Evolutionary conservation across 1,140 invertebrate species (phyloP).

Genomic region (Carposina sasakii): DNA sequence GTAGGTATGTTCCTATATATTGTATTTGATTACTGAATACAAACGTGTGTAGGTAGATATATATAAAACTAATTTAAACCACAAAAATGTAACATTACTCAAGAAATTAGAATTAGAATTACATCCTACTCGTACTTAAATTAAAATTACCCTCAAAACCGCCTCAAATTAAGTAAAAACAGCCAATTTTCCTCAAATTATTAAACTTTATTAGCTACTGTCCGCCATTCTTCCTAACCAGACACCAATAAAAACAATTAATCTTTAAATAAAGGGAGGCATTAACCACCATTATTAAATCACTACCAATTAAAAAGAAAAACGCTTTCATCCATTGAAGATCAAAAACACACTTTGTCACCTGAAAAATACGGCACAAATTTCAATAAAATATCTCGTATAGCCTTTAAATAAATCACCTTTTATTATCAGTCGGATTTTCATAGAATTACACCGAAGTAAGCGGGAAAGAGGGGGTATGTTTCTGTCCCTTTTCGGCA

Average conservation of each 20-base stretch:
- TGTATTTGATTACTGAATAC: no score
- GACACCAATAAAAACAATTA: slow-evolving; percentile 39
- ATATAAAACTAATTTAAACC: no score
- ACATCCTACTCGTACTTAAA: no score
- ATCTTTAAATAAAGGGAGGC: slow-evolving; percentile 6
- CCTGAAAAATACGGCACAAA: slow-evolving; percentile 16
- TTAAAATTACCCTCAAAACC: no score
- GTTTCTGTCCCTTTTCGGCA: not conserved
- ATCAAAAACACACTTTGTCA: slow-evolving; percentile 17
- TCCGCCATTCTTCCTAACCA: slow-evolving; percentile 8
- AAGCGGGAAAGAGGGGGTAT: slow-evolving; percentile 28
- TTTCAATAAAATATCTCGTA: slow-evolving; percentile 4
- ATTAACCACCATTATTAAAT: slow-evolving; percentile 54
- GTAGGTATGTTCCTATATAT: no score
- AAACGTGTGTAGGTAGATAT: no score
- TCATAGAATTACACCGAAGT: slow-evolving; percentile 29
- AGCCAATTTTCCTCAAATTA: slow-evolving; percentile 6
- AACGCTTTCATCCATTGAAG: slow-evolving; percentile 17
- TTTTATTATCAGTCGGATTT: no score
- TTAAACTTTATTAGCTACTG: no score
- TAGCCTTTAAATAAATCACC: no score
- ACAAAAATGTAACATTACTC: no score
- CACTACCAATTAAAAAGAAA: slow-evolving; percentile 39
- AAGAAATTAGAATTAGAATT: no score
- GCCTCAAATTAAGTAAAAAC: no score